Percentiles rank a stretch among this genome's conserved stretches.
Conservation (phyloP, 2,113 vertebrate species). For the Tyto alba region DNA sequence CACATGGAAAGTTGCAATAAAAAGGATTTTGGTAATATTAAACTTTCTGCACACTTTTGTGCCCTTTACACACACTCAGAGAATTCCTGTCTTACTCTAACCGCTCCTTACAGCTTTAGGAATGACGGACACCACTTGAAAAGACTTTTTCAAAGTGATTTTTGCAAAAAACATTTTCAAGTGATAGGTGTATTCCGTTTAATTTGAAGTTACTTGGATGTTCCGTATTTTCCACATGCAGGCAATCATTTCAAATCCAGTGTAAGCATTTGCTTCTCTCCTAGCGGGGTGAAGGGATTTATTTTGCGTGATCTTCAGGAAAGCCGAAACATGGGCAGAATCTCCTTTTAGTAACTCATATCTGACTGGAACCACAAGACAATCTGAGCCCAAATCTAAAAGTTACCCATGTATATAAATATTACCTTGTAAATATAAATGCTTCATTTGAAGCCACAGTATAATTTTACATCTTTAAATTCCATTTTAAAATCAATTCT, state of each 20-base stretch:
- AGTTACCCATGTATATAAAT: too few relatives aligned
- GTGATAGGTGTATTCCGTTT: neutral
- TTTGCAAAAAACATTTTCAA: neutral
- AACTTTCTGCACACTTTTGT: neutral
- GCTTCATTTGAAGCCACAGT: neutral
- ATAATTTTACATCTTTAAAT: neutral
- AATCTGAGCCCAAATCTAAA: neutral
- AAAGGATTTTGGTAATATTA: neutral
- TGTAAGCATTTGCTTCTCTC: neutral
- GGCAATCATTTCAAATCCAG: neutral
- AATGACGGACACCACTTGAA: neutral
- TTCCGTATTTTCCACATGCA: neutral
- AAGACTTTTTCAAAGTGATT: neutral
- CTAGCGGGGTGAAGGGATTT: neutral
- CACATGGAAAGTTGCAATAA: neutral
- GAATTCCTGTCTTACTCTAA: neutral
- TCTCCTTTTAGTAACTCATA: neutral
- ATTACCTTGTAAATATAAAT: neutral
- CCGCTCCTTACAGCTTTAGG: neutral
- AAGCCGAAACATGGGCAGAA: neutral
- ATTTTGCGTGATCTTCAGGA: neutral
- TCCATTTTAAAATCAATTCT: neutral
- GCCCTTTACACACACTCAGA: too few relatives aligned
- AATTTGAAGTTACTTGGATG: neutral
- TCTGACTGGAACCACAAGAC: neutral